Evolutionary conservation across 2,888 invertebrate species (phyloP).

Genomic region (Netelia inedita): DNA sequence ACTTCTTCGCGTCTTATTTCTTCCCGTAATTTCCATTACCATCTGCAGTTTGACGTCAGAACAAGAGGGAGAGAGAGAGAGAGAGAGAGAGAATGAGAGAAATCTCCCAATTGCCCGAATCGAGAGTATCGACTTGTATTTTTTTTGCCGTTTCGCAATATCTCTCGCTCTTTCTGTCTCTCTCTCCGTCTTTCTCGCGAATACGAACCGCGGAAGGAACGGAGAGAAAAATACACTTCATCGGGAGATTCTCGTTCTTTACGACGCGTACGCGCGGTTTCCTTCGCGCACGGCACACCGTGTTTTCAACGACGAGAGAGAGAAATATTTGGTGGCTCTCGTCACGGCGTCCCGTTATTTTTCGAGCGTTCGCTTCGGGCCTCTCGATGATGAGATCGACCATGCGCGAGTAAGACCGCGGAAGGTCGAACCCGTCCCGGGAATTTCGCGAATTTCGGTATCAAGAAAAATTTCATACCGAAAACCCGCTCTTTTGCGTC

Average conservation of each 20-base stretch:
- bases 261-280: conserved; percentile 40
- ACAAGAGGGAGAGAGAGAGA: no score
- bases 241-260: conserved; percentile 27
- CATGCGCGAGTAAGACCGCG: conserved; percentile 30
- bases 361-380: conserved; percentile 38
- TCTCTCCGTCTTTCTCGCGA: neutral
- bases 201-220: neutral
- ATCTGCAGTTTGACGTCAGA: neutral
- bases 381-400: conserved; percentile 28
- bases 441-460: conserved; percentile 74
- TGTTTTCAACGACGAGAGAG: conserved; percentile 52
- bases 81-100: neutral
- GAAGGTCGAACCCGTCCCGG: conserved; percentile 52
- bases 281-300: conserved; percentile 32
- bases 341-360: conserved; percentile 79
- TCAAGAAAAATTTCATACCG: conserved; percentile 35
- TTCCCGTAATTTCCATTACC: neutral
- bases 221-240: conserved; percentile 1
- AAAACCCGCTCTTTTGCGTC: neutral
- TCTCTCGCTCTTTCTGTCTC: neutral
- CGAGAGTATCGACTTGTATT: conserved; percentile 48
- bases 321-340: conserved; percentile 78
- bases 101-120: conserved; percentile 35
- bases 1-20: conserved; percentile 5
- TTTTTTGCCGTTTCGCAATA: neutral